Evolutionary conservation across 2,888 invertebrate species (phyloP), one percentile per base, ranked within the genome.

Genomic region (Leptinotarsa tumamoca): DNA sequence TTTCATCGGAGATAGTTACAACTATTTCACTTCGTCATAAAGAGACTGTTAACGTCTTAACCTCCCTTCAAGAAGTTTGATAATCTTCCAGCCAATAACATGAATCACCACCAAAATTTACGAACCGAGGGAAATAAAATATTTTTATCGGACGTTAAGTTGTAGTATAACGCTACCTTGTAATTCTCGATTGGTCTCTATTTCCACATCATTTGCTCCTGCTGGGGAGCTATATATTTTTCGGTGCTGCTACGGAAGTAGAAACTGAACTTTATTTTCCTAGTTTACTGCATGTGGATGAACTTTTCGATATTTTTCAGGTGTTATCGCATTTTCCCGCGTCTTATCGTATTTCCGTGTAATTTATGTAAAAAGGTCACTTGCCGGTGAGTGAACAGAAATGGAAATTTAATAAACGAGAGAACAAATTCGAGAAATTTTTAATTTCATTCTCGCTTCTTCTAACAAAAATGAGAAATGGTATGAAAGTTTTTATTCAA

Each of bases 151-250:
- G 73, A 70, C 67, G 68, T 78, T 77, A 73, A 76, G 73, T 67
- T 74, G 71, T 76, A 75, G 76, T 80, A 76, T 80, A 69, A 74
- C 75, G 68, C 50, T 71, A 71, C 76, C 75, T 74, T 76, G 78
- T 78, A 80, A 80, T 80, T 81, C 80, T 80, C 79, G 77, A 82
- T 82, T 79, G 80, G 80, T 79, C 76, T 78, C 80, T 76, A 81
- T 81, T 83, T 82, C 79, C 81, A 79, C 76, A 74, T 81, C 82
- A 82, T 83, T 83, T 82, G 78, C 77, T 77, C 73, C 77, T 78
- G 69, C 77, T 76, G 58, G 74, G 77, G 76, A 56, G 73, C 74
- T 67, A 68, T 76, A 75, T 77, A 78, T 74, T 73, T 63, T 52
- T 69, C 54, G 56, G 52, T 61, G 67, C 76, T 74, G 75, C 71